phyloP scores from a whole-genome alignment of 2,113 vertebrate genomes.

The Tiliqua scincoides region DNA sequence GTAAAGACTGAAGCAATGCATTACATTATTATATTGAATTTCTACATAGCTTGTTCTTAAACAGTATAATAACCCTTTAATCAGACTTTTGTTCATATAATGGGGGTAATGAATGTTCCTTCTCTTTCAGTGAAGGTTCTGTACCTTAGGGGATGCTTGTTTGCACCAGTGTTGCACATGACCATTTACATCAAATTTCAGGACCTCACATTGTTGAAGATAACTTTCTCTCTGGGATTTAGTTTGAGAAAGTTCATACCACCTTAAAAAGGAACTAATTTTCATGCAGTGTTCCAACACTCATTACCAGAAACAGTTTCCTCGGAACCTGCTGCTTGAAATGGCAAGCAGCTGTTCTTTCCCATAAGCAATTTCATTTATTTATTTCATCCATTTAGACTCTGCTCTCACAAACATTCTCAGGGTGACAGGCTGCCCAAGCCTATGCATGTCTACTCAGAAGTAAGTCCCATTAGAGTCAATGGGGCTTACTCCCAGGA shows the following conservation, averaged over 20 bases:
- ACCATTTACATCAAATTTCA: neutral
- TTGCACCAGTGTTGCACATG: conserved; percentile 10
- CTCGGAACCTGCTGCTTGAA: neutral
- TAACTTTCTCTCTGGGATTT: neutral
- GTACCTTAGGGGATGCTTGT: neutral
- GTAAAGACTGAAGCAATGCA: neutral
- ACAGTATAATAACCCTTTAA: conserved; percentile 3
- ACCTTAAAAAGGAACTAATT: neutral
- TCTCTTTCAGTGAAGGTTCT: neutral
- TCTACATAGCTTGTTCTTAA: neutral
- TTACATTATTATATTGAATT: neutral
- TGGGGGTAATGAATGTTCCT: neutral
- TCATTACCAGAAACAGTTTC: neutral
- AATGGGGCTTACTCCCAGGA: too few relatives aligned
- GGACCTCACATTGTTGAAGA: neutral
- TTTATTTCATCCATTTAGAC: too few relatives aligned
- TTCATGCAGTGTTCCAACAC: neutral
- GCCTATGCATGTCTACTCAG: too few relatives aligned
- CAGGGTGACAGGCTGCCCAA: too few relatives aligned
- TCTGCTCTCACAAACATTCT: too few relatives aligned
- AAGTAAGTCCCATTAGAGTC: too few relatives aligned
- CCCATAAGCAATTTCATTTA: too few relatives aligned
- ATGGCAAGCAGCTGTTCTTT: too few relatives aligned
- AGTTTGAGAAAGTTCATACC: neutral
- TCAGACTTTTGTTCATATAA: neutral